Conservation (phyloP, 2,797 vertebrate species). For the Spea hammondii region DNA sequence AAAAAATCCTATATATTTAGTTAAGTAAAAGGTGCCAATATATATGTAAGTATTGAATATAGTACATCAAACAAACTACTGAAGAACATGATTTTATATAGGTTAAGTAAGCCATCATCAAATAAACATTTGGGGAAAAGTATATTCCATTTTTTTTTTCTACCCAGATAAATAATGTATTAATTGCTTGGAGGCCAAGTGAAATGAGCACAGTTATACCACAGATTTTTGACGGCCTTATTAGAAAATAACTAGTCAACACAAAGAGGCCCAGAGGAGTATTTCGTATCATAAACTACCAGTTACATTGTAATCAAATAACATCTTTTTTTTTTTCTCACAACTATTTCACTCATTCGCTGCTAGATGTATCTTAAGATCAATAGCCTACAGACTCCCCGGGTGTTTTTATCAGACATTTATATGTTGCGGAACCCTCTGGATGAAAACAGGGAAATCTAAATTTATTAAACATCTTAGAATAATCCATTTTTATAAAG, state of each 20-base stretch:
- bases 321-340: background rate
- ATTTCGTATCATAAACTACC: background rate
- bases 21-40: too few species aligned
- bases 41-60: background rate
- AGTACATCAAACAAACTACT: too few species aligned
- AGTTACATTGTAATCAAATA: slow-evolving; percentile 31
- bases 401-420: too few species aligned
- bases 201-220: slow-evolving; percentile 42
- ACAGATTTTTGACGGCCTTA: slow-evolving; percentile 52
- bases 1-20: too few species aligned
- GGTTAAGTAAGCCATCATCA: slow-evolving; percentile 41
- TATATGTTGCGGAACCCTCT: background rate
- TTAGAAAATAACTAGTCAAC: slow-evolving; percentile 53
- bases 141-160: background rate
- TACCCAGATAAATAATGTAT: slow-evolving; percentile 58
- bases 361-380: background rate
- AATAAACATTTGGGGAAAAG: slow-evolving; percentile 30
- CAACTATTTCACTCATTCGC: background rate
- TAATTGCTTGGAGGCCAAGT: slow-evolving; percentile 51
- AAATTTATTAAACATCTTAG: background rate
- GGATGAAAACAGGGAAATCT: background rate
- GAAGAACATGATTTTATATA: background rate
- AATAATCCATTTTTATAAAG: background rate
- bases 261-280: slow-evolving; percentile 50
- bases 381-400: too few species aligned